Evolutionary conservation across 2,888 invertebrate species (phyloP).

Genomic region (Xylophagus ater): DNA sequence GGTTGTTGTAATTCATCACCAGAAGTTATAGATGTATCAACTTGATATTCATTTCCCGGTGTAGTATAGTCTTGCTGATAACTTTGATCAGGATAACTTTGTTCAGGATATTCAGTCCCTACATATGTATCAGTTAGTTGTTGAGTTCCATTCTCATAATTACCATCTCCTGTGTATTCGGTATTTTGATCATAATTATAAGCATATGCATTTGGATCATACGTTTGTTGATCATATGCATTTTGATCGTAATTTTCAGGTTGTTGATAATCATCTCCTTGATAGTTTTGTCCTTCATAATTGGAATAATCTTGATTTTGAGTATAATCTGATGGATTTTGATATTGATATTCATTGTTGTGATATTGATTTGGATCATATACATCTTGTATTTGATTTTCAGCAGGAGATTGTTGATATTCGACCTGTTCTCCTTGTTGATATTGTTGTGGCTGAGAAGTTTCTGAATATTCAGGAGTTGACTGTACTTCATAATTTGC

Average conservation of each 20-base stretch:
- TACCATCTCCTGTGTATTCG: not conserved
- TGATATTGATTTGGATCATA: no score
- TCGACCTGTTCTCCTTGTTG: not conserved
- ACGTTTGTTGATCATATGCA: constrained; percentile 25
- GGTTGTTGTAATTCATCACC: not conserved
- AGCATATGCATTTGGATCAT: constrained; percentile 32
- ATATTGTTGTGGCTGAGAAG: constrained; percentile 7
- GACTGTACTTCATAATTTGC: not conserved
- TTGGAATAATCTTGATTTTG: constrained; percentile 7
- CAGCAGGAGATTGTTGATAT: not conserved
- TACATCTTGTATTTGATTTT: not conserved
- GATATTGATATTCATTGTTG: no score
- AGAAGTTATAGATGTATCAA: not conserved
- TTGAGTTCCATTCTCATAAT: no score
- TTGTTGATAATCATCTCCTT: constrained; percentile 28
- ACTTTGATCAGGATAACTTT: not conserved
- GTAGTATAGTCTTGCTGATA: not conserved
- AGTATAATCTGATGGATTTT: constrained; percentile 4
- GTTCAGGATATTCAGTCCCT: not conserved
- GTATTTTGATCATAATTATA: constrained; percentile 34
- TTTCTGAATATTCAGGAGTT: constrained; percentile 6
- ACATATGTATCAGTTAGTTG: no score
- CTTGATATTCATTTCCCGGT: not conserved
- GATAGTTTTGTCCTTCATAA: constrained; percentile 24
- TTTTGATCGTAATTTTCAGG: constrained; percentile 33